Percentiles rank a stretch among this genome's conserved stretches.
Evolutionary conservation across 2,888 invertebrate species (phyloP).

Genomic region (Leucozona laternaria): DNA sequence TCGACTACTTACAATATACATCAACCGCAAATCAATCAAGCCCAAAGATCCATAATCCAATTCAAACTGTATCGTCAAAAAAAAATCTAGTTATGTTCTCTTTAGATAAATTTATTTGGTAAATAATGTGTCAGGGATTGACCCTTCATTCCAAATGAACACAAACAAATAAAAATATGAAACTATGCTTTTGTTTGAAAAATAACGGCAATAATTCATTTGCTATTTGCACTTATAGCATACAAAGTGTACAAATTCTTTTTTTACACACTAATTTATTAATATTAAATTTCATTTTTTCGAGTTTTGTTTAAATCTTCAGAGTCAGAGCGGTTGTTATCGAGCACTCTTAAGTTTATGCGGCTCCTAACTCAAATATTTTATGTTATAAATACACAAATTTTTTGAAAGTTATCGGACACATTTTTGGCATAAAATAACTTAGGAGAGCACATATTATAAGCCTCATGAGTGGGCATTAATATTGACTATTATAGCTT

Average conservation of each 20-base stretch:
- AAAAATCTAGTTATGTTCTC: not conserved
- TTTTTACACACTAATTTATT: not conserved
- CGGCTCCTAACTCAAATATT: too few relatives aligned
- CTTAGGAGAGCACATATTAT: too few relatives aligned
- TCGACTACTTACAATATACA: too few relatives aligned
- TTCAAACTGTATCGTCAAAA: not conserved
- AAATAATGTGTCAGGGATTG: slow-evolving; percentile 18
- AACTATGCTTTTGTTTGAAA: not conserved
- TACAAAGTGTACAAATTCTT: slow-evolving; percentile 40
- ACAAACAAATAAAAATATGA: slow-evolving; percentile 44
- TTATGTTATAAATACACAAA: too few relatives aligned
- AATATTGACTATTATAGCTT: too few relatives aligned
- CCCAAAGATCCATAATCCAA: not conserved
- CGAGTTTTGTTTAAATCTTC: not conserved
- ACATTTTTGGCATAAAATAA: too few relatives aligned
- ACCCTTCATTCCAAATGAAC: slow-evolving; percentile 39
- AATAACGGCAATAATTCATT: slow-evolving; percentile 3
- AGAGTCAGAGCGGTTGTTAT: not conserved
- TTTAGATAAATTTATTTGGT: slow-evolving; percentile 56
- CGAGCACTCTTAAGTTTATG: too few relatives aligned
- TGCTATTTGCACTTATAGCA: not conserved
- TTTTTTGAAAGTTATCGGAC: too few relatives aligned
- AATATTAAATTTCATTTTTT: slow-evolving; percentile 10
- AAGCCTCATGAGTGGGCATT: too few relatives aligned
- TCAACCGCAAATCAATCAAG: too few relatives aligned